Base-by-base conservation (phyloP, 2,888 invertebrate genomes). In the Gisinianus flammeolus region DNA sequence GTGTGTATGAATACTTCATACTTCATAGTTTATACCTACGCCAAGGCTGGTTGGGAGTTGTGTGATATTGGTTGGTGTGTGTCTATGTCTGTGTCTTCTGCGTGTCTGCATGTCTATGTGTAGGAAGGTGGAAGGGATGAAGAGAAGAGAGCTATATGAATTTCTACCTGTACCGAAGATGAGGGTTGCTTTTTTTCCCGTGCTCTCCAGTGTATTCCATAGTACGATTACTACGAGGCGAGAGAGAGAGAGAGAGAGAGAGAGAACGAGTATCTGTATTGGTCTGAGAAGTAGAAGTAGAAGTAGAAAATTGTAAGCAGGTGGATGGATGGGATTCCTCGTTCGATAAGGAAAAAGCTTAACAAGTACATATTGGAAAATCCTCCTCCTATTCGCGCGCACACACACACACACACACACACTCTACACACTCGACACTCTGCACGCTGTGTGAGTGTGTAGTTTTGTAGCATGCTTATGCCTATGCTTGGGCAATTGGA, bases 281-380 rank as follows among this genome's bases (percentile, higher is more conserved):
- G n/a, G n/a, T n/a, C n/a, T n/a, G n/a, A n/a, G n/a, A 44, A 44
- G 19, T 44, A 44, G 3, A 3, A 8, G 22, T 58, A n/a, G 56
- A 1, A 58, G 8, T 58, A 22, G 22, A 58, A 22, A 6, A n/a
- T n/a, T 58, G 56, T 66, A 66, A 52, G 67, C 75, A 75, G 75
- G 75, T 75, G 56, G 56, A 58, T 58, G 58, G 67, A 75, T 67
- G 68, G 56, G 68, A 67, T 67, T 52, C 75, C 26, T 8, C 16
- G 24, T 3, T 0, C 0, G 62, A 62, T n/a, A 58, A 44, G 44
- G 6, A 44, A 44, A 44, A 12, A 2, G n/a, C n/a, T n/a, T 58
- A 24, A 3, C 1, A 24, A 26, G 1, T 62, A 62, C 62, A 26
- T 62, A 62, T 62, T 62, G 5, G 26, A 62, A 28, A 26, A 58